phyloP scores from a whole-genome alignment of 2,113 vertebrate species.

The Grantiella picta region DNA sequence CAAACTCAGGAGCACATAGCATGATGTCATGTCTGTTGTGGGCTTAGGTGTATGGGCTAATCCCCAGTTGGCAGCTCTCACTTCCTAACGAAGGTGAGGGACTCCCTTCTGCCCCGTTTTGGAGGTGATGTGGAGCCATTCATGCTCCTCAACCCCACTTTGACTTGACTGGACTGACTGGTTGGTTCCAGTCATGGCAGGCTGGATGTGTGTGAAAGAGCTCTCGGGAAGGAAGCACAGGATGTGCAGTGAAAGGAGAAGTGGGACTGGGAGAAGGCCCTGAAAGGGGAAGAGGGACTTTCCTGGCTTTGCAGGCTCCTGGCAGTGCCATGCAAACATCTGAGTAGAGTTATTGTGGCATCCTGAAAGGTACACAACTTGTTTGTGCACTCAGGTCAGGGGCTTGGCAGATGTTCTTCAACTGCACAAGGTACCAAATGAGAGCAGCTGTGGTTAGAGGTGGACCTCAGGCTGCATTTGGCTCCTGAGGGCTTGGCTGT shows the following conservation, averaged over 20 bases:
- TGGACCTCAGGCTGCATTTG: background rate
- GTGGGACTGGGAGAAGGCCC: background rate
- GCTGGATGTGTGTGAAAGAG: background rate
- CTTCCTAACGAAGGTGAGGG: background rate
- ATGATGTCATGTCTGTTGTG: background rate
- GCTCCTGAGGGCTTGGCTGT: background rate
- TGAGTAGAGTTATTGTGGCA: background rate
- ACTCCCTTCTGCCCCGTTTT: background rate
- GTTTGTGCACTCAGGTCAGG: background rate
- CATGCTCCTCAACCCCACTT: fast-evolving
- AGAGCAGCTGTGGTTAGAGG: background rate
- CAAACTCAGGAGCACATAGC: background rate
- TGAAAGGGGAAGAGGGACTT: background rate
- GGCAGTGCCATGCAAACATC: background rate
- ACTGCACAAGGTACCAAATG: background rate
- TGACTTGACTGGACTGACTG: background rate
- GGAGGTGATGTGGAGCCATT: background rate
- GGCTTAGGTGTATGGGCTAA: background rate
- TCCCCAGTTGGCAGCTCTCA: background rate
- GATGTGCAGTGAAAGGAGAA: background rate
- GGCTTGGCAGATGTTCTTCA: background rate
- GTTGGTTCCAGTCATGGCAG: fast-evolving
- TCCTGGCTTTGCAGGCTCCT: background rate
- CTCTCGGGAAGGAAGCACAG: background rate
- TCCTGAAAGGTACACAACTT: background rate